phyloP scores from a whole-genome alignment of 2,888 invertebrate genomes.

The Tubiluchus corallicola region DNA sequence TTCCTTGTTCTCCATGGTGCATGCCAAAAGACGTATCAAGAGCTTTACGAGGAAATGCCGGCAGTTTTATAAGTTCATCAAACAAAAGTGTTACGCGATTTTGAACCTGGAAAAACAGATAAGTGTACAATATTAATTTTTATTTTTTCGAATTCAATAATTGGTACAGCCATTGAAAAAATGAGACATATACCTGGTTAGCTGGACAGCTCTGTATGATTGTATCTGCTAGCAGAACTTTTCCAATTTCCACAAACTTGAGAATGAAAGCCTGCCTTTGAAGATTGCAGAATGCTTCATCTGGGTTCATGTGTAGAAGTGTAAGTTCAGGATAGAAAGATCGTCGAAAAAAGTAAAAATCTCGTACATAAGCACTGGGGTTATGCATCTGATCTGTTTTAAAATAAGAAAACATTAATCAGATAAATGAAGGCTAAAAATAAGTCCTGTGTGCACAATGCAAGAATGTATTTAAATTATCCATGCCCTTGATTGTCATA shows the following conservation, averaged over 20 bases:
- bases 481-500: neutral
- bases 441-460: neutral
- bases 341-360: conserved; percentile 83
- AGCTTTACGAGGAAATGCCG: conserved; percentile 93
- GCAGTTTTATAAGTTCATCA: conserved; percentile 93
- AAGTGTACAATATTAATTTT: too few species aligned
- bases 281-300: conserved; percentile 47
- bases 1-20: conserved; percentile 44
- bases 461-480: conserved; percentile 7
- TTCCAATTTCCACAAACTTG: conserved; percentile 93
- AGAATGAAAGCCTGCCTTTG: conserved; percentile 48
- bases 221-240: conserved; percentile 37
- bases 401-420: conserved; percentile 4
- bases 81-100: conserved; percentile 94
- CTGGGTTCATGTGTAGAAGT: conserved; percentile 75
- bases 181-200: conserved; percentile 19
- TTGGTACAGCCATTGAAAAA: neutral
- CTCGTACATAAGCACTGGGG: conserved; percentile 80
- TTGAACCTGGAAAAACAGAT: conserved; percentile 44
- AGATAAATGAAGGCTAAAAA: neutral
- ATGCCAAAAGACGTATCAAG: conserved; percentile 86
- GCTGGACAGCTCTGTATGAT: conserved; percentile 22
- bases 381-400: conserved; percentile 80
- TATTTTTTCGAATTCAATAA: neutral
- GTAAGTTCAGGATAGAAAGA: conserved; percentile 95